Evolutionary conservation across 37 sponge, comb jelly and placozoan genomes (phyloP).

Genomic region (Bolinopsis microptera): DNA sequence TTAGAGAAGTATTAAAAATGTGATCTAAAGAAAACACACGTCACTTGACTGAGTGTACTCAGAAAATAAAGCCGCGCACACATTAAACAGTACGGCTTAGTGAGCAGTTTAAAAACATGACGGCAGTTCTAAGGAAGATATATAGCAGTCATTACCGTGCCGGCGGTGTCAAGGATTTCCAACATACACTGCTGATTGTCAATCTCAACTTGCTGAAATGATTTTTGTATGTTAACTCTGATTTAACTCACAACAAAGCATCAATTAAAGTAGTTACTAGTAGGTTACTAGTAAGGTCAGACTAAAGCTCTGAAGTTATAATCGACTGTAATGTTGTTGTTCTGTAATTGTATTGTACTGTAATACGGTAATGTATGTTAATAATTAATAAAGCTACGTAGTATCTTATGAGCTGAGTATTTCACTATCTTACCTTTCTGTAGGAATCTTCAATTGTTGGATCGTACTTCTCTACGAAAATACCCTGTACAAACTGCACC

Average conservation of each 20-base stretch:
- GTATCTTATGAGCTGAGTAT: not conserved
- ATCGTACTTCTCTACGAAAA: slow-evolving; percentile 99
- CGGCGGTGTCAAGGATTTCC: slow-evolving; percentile 98
- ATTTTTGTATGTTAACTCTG: not conserved
- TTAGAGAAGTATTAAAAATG: no score
- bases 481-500: slow-evolving; percentile 99
- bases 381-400: not conserved
- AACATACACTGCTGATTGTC: slow-evolving; percentile 97
- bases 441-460: slow-evolving; percentile 99
- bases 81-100: no score
- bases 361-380: no score
- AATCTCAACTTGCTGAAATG: slow-evolving; percentile 95
- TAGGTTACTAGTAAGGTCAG: not conserved
- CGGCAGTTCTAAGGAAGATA: no score
- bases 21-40: no score
- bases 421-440: slow-evolving; percentile 77
- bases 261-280: not conserved
- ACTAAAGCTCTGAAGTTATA: not conserved
- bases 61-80: no score
- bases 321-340: not conserved
- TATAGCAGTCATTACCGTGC: no score
- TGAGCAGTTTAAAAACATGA: no score
- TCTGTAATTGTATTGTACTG: not conserved
- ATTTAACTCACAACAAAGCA: not conserved
- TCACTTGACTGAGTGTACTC: no score